These are phyloP conservation scores for Chromoteleia sp. DNA, from an alignment of 2,888 invertebrate species.

Conservation along the genomic window DNA sequence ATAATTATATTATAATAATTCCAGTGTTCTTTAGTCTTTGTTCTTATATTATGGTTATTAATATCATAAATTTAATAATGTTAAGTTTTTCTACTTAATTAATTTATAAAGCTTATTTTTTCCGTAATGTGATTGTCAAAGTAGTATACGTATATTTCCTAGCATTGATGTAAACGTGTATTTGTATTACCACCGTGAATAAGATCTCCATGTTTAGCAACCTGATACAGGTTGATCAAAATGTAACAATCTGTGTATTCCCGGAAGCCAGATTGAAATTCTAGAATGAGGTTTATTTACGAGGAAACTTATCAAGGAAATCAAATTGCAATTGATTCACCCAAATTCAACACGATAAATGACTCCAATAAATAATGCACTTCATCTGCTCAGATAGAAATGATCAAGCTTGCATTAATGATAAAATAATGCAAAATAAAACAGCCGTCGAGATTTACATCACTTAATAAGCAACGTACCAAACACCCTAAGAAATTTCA, in stretches of 20 bases:
- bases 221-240: constrained; percentile 12
- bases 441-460: not conserved
- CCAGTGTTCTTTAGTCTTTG: no score
- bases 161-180: constrained; percentile 2
- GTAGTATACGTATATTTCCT: not conserved
- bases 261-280: constrained; percentile 9
- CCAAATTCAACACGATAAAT: not conserved
- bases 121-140: not conserved
- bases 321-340: not conserved
- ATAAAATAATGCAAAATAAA: not conserved
- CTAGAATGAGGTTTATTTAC: constrained; percentile 14
- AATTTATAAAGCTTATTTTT: not conserved
- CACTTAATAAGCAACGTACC: not conserved
- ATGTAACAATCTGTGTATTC: constrained; percentile 6
- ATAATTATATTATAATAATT: no score
- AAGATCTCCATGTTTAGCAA: constrained; percentile 16
- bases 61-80: no score
- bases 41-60: no score
- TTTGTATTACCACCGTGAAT: not conserved
- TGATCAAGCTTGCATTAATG: no score
- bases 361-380: not conserved
- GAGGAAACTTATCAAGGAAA: not conserved
- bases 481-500: constrained; percentile 8
- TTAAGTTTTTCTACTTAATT: no score
- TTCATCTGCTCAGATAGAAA: not conserved